Conservation (phyloP, 2,113 vertebrate species). For the Pica pica region DNA sequence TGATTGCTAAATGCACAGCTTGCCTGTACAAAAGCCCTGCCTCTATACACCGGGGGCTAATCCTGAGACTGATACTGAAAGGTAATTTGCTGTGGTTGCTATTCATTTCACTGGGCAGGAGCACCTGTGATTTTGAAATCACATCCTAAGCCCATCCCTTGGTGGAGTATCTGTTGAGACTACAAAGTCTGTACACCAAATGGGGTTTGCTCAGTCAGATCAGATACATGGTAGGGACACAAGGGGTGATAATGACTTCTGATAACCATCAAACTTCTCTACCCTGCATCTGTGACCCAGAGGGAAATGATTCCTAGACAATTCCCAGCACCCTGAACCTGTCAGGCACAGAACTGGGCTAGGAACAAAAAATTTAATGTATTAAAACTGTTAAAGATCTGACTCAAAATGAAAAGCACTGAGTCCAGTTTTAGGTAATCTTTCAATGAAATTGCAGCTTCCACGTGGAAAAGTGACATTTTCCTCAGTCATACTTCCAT, state of each 20-base stretch:
- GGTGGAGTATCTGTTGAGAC: background rate
- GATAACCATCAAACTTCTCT: background rate
- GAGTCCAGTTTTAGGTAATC: background rate
- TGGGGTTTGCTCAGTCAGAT: background rate
- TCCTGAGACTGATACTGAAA: background rate
- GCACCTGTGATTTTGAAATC: background rate
- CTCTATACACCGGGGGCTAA: background rate
- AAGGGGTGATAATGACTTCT: background rate
- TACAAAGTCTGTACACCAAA: background rate
- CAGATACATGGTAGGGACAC: background rate
- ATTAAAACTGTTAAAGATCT: background rate
- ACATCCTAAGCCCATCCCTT: background rate
- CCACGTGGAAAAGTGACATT: background rate
- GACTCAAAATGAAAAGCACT: background rate
- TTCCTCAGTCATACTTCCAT: background rate
- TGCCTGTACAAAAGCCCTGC: background rate
- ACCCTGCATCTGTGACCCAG: background rate
- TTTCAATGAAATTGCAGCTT: background rate
- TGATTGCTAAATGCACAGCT: background rate
- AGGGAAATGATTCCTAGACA: background rate
- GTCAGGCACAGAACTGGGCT: background rate
- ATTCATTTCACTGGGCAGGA: background rate
- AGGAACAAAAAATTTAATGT: background rate
- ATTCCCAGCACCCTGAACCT: background rate
- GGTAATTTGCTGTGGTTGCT: background rate